Percentiles rank a stretch among this genome's conserved stretches.
Evolutionary conservation across 2,888 invertebrate species (phyloP).

Genomic region (Spialia ferax): DNA sequence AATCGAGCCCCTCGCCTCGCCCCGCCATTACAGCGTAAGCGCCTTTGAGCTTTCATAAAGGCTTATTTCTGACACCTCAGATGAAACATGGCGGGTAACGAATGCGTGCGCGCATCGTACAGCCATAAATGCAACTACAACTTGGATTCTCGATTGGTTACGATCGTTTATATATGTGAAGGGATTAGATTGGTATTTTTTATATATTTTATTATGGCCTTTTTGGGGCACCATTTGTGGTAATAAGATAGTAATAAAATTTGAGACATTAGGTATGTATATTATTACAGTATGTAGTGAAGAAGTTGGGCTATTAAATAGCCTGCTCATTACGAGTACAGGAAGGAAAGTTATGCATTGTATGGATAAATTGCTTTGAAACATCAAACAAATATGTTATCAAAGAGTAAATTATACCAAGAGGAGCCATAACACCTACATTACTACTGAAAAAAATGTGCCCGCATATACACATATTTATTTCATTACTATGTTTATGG

Average conservation of each 20-base stretch:
- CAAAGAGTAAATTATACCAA: no score
- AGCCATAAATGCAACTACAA: slow-evolving; percentile 52
- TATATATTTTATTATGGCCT: background rate
- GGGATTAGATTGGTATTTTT: slow-evolving; percentile 56
- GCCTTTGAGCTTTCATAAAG: slow-evolving; percentile 75
- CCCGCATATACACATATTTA: no score
- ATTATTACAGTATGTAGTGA: no score
- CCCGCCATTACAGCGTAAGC: slow-evolving; percentile 57
- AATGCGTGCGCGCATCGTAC: slow-evolving; percentile 60
- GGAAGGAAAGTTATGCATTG: no score
- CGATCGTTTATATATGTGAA: slow-evolving; percentile 43
- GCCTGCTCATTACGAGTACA: no score
- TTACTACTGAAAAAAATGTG: no score
- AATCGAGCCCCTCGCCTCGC: slow-evolving; percentile 55
- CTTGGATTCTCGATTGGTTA: slow-evolving; percentile 47
- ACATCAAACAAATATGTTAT: no score
- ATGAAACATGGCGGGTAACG: slow-evolving; percentile 78
- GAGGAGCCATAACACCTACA: no score
- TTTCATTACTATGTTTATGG: no score
- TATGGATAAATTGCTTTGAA: no score
- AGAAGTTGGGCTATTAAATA: no score
- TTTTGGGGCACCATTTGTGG: background rate
- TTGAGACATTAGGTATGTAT: no score
- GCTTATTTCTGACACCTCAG: slow-evolving; percentile 82
- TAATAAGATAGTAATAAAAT: background rate